Base-by-base conservation (phyloP, 2,888 invertebrate species). In the Drosophila mettleri region DNA sequence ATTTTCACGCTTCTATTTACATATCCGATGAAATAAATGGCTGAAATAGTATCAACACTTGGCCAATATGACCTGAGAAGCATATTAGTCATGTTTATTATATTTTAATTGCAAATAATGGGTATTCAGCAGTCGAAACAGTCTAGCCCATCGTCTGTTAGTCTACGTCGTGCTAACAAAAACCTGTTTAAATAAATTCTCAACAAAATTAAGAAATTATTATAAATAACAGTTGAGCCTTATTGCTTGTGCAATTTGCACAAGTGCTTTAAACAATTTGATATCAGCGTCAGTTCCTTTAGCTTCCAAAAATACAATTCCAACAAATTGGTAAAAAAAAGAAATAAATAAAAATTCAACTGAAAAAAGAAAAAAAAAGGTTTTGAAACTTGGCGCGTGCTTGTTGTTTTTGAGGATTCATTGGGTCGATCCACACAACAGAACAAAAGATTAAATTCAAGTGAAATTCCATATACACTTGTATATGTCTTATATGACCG, bases 1-100 rank as follows among this genome's bases (percentile, higher is more conserved):
- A 61, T 60, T 34, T 62, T 16, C 60, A 29, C 46, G n/a, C 55
- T 36, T 36, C 20, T 24, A 31, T 79, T 79, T 76, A 64, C 78
- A 76, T 62, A 81, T 55, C 61, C 39, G 52, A 61, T 43, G 29
- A 58, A 22, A 43, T 43, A 73, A 68, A 73, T 57, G 41, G 33
- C 16, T 53, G 24, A 36, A 27, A 22, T 49, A 22, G 12, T n/a
- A 33, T 1, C 20, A 10, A 22, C 53, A 16, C 29, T 49, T 49
- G 20, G 38, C n/a, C n/a, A n/a, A 31, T 24, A n/a, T 10, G 31
- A 18, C 31, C 10, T 6, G 6, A 5, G 24, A 24, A 24, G 24
- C 7, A 24, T 24, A 24, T 24, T 24, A 24, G 24, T 6, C 7
- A 4, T 7, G 1, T 27, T 1, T 27, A 29, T 8, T 8, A 6